Evolutionary conservation across 1,140 invertebrate species (phyloP).

Genomic region (Diprion similis): DNA sequence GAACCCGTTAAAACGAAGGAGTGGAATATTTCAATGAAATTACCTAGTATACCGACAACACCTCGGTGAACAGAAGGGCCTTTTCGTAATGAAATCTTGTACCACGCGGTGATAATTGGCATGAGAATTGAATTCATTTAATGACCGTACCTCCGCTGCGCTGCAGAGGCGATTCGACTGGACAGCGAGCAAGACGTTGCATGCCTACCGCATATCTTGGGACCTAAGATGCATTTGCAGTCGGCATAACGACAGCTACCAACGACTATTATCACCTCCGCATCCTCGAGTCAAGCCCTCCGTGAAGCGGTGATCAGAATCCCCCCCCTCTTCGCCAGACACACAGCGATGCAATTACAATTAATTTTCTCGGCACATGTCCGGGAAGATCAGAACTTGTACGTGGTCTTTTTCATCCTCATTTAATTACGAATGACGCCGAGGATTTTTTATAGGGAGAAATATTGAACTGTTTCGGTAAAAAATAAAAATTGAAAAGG

Average conservation of each 20-base stretch:
- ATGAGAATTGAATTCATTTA: conserved; percentile 9
- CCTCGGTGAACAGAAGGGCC: background rate
- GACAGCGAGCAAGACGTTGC: background rate
- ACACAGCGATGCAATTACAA: too few relatives aligned
- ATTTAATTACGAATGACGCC: too few relatives aligned
- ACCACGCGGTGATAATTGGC: conserved; percentile 15
- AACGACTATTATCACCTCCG: background rate
- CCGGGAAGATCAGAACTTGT: too few relatives aligned
- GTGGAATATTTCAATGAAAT: background rate
- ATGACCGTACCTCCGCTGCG: background rate
- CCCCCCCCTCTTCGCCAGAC: too few relatives aligned
- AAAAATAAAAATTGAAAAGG: too few relatives aligned
- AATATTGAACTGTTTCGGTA: too few relatives aligned
- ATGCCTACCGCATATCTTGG: background rate
- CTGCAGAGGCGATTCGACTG: background rate
- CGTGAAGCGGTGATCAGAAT: conserved; percentile 1
- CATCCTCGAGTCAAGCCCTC: background rate
- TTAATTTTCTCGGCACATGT: too few relatives aligned
- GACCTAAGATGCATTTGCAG: background rate
- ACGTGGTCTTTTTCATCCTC: too few relatives aligned
- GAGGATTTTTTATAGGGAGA: too few relatives aligned
- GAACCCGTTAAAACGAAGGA: background rate
- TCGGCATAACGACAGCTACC: background rate
- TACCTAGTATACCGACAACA: background rate
- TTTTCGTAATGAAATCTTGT: conserved; percentile 9